A percentile compares a stretch with the other conserved stretches of the same genome.
phyloP scores from a whole-genome alignment of 2,797 vertebrate species.

The Siniperca obscura region DNA sequence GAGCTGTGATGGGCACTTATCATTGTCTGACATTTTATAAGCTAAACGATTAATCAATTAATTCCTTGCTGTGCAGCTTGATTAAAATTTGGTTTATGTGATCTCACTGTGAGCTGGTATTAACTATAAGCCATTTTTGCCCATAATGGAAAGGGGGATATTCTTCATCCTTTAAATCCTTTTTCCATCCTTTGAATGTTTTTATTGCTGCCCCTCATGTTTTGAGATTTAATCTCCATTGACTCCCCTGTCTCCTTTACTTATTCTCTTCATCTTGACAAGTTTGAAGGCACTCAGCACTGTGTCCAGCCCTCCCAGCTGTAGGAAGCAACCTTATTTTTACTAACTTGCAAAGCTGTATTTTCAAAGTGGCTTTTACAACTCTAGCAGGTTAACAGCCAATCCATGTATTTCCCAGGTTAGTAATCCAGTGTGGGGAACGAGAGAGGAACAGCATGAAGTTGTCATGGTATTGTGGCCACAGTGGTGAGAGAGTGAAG shows the following conservation, averaged over 20 bases:
- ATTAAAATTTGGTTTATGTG: conserved; percentile 50
- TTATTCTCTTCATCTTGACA: conserved; percentile 17
- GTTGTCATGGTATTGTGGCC: conserved; percentile 31
- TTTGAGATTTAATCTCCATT: conserved; percentile 28
- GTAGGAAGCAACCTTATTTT: conserved; percentile 17
- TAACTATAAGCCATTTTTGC: conserved; percentile 19
- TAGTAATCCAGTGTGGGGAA: conserved; percentile 10
- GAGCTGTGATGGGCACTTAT: conserved; percentile 34
- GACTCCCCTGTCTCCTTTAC: not conserved
- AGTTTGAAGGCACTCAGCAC: conserved; percentile 12
- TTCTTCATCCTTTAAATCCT: not conserved
- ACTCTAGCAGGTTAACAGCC: conserved; percentile 23
- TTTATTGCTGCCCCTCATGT: not conserved
- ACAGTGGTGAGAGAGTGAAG: conserved; percentile 30
- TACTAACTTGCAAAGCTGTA: conserved; percentile 29
- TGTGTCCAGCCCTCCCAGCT: not conserved
- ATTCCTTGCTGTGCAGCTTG: conserved; percentile 40
- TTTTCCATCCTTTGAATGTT: not conserved
- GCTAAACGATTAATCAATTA: conserved; percentile 44
- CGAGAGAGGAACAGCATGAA: conserved; percentile 13
- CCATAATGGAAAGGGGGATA: not conserved
- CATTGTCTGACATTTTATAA: conserved; percentile 43
- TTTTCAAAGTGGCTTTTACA: conserved; percentile 33
- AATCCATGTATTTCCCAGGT: conserved; percentile 37
- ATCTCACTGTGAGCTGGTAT: conserved; percentile 21